Base-by-base conservation (phyloP, 1,140 invertebrate genomes). In the Bombus impatiens region DNA sequence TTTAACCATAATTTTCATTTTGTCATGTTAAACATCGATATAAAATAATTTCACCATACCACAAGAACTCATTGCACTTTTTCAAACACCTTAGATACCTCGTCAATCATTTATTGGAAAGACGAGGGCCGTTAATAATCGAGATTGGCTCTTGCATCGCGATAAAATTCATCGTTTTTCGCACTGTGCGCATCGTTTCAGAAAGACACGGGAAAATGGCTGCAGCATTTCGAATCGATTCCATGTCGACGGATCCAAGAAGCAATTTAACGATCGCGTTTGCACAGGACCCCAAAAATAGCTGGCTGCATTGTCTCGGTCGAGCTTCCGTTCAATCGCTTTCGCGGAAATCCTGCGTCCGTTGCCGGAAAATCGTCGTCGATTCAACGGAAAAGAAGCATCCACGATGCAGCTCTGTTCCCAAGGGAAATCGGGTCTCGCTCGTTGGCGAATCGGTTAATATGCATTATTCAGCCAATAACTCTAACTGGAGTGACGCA, bases 381-480 rank as follows among this genome's bases (percentile, higher is more conserved):
- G 72, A 76, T 83, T 37, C 67, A 37, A 67, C 15, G 42, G 4
- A 42, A 44, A 83, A 25, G 59, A 37, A 67, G 44, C 25, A 22
- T 37, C 22, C 53, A 28, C 53, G 72, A 40, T 22, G n/a, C 22
- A 25, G 4, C 37, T 25, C 28, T 28, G 8, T 6, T 22, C 76
- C 76, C 82, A 4, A 4, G 65, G 65, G 76, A 78, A 85, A 81
- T 85, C 68, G 83, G 57, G 6, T 40, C 22, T 62, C 10, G 53
- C 42, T 70, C 37, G 62, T 35, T 32, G 65, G 22, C 32, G 35
- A 62, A 86, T 83, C 72, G 53, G 74, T 62, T 86, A 86, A 82
- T 86, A 83, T 82, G 72, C 47, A 82, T 77, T 83, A 77, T 75
- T 82, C 80, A 83, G 28, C n/a, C 80, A 77, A 83, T 86, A 76